These are phyloP conservation scores for Hemitrygon akajei DNA, from an alignment of 2,797 vertebrate species.

Conservation along the genomic window DNA sequence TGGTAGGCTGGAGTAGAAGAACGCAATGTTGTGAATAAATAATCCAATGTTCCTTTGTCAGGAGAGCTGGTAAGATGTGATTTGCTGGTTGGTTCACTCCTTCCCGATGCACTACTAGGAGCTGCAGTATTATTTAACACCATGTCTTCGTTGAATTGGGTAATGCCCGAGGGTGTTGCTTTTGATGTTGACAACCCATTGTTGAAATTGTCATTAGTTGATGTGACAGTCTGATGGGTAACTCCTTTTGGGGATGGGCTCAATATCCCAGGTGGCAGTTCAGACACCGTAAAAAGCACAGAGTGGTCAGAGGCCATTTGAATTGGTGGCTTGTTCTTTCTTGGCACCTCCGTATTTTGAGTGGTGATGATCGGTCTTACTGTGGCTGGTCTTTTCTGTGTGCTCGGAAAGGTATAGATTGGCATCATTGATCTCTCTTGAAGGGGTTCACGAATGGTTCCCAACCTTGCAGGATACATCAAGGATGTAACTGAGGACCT, in stretches of 20 bases:
- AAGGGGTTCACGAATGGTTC: not conserved
- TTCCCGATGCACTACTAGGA: not conserved
- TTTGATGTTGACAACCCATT: not conserved
- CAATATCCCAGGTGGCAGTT: not conserved
- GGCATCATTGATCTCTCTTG: not conserved
- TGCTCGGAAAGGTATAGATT: not conserved
- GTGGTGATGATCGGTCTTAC: not conserved
- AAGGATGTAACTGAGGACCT: too few species aligned
- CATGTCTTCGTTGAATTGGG: not conserved
- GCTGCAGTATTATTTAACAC: not conserved
- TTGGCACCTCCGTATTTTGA: not conserved
- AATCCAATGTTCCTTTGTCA: not conserved
- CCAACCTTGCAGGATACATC: not conserved
- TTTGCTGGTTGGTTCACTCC: not conserved
- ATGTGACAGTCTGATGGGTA: not conserved
- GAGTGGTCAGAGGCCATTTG: not conserved
- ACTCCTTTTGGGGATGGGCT: not conserved
- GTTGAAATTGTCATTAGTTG: not conserved
- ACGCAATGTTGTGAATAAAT: not conserved
- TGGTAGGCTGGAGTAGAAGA: conserved; percentile 21
- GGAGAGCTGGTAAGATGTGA: not conserved
- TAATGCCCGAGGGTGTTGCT: not conserved
- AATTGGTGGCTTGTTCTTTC: not conserved
- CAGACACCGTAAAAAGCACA: not conserved
- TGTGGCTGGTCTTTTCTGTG: not conserved